phyloP scores from a whole-genome alignment of 2,888 invertebrate species.

The Polyommatus icarus region DNA sequence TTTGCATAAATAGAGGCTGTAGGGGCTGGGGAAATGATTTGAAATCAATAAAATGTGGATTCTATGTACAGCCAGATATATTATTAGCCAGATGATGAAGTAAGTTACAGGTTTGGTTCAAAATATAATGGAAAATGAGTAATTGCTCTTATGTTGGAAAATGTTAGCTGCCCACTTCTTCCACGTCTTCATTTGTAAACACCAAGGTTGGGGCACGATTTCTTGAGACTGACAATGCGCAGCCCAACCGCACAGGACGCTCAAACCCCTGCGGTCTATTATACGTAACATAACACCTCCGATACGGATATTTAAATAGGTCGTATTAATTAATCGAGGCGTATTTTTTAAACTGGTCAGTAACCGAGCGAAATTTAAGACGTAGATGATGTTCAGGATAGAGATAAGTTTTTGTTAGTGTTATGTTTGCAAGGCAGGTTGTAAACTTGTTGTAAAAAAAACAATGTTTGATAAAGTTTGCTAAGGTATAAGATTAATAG shows the following conservation, averaged over 20 bases:
- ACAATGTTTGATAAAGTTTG: too few species aligned
- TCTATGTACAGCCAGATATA: too few species aligned
- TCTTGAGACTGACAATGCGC: constrained; percentile 22
- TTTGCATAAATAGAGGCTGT: too few species aligned
- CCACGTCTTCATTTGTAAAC: neutral
- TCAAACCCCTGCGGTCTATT: constrained; percentile 5
- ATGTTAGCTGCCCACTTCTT: too few species aligned
- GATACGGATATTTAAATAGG: constrained; percentile 3
- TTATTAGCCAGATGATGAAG: too few species aligned
- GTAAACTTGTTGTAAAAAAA: too few species aligned
- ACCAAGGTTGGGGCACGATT: constrained; percentile 24
- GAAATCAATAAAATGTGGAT: too few species aligned
- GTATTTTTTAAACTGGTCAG: neutral
- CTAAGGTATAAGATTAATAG: too few species aligned
- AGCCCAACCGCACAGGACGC: constrained; percentile 25
- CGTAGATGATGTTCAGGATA: neutral
- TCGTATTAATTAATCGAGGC: neutral
- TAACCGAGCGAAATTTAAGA: neutral
- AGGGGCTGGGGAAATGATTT: too few species aligned
- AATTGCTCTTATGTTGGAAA: too few species aligned
- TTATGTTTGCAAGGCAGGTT: neutral
- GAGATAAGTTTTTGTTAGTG: neutral
- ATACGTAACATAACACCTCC: constrained; percentile 13
- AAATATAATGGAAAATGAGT: too few species aligned
- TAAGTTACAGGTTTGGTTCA: too few species aligned